Conservation (phyloP, 2,113 vertebrate genomes). For the Gorsachius goisagi region DNA sequence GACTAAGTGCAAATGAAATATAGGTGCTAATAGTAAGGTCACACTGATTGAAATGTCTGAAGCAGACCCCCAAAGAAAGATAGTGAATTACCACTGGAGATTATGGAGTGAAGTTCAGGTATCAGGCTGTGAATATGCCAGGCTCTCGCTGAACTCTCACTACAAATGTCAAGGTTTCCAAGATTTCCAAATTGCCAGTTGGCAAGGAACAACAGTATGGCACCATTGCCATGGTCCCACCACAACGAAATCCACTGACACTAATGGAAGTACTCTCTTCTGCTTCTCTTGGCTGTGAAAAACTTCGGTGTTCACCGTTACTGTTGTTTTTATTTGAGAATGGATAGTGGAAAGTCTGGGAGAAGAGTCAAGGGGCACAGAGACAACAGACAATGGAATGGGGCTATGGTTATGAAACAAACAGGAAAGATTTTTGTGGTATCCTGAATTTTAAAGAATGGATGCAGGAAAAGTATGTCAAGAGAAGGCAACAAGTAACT, state of each 20-base stretch:
- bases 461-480: background rate
- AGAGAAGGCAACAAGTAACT: background rate
- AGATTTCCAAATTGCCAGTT: background rate
- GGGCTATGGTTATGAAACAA: background rate
- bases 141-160: background rate
- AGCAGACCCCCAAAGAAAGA: background rate
- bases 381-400: background rate
- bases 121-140: background rate
- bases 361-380: background rate
- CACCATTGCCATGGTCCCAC: background rate
- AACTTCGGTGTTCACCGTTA: background rate
- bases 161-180: background rate
- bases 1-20: background rate
- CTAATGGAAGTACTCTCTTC: background rate
- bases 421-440: background rate
- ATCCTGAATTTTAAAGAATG: background rate
- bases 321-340: background rate
- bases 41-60: background rate
- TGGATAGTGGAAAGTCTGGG: background rate
- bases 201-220: background rate
- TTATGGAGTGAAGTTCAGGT: background rate
- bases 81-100: background rate
- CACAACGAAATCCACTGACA: fast-evolving
- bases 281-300: background rate
- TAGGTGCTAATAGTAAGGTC: background rate